Evolutionary conservation across 2,113 vertebrate genomes (phyloP).

Genomic region (Coptodon bakossiorum): DNA sequence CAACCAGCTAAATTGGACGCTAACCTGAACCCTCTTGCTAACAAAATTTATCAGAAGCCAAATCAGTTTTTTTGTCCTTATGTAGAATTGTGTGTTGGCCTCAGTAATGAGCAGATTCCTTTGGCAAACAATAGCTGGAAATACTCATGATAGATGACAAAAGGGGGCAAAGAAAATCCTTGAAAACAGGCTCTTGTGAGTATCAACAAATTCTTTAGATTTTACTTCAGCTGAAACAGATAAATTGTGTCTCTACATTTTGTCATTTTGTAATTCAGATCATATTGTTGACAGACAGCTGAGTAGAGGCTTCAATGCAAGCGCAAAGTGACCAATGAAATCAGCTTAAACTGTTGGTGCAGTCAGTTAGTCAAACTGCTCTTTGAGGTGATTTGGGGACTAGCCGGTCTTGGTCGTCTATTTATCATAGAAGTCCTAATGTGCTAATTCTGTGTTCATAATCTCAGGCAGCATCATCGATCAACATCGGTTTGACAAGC

Average conservation of each 20-base stretch:
- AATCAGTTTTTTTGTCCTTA: neutral
- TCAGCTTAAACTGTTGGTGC: constrained; percentile 29
- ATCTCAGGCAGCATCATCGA: constrained; percentile 81
- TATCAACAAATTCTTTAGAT: neutral
- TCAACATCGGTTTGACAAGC: constrained; percentile 87
- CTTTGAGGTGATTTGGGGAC: constrained; percentile 44
- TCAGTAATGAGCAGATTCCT: neutral
- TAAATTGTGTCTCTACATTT: neutral
- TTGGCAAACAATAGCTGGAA: neutral
- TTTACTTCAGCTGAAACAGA: neutral
- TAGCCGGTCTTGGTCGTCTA: constrained; percentile 57
- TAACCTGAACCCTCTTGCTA: neutral
- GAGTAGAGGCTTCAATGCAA: neutral
- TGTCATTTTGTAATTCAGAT: neutral
- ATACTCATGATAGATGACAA: neutral
- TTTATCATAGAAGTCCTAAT: constrained; percentile 82
- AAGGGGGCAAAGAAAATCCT: neutral
- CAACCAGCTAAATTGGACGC: neutral
- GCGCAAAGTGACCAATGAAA: constrained; percentile 6
- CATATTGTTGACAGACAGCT: neutral
- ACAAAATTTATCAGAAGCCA: neutral
- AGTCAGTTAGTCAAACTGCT: constrained; percentile 40
- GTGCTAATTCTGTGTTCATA: constrained; percentile 83
- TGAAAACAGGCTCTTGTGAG: neutral
- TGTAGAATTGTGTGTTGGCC: neutral